phyloP scores from a whole-genome alignment of 2,888 invertebrate genomes.

The Latrodectus hesperus region DNA sequence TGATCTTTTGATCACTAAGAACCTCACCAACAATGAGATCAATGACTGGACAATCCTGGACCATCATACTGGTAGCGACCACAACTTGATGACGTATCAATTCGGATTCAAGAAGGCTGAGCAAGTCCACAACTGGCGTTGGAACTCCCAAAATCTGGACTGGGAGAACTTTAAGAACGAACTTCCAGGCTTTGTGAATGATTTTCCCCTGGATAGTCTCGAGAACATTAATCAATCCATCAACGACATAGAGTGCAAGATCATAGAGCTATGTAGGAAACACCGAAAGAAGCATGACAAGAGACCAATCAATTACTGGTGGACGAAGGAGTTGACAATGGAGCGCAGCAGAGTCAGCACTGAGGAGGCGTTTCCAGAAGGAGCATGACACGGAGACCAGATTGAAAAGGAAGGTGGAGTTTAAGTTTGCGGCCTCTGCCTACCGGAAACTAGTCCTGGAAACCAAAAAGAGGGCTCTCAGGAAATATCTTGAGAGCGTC shows the following conservation, averaged over 20 bases:
- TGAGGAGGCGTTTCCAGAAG: background rate
- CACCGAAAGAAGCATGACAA: background rate
- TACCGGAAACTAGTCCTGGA: too few relatives aligned
- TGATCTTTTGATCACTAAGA: too few relatives aligned
- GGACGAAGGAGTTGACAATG: background rate
- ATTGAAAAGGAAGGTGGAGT: background rate
- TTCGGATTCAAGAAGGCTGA: too few relatives aligned
- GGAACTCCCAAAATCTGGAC: background rate
- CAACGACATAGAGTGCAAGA: too few relatives aligned
- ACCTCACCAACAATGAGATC: too few relatives aligned
- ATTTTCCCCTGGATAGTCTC: too few relatives aligned
- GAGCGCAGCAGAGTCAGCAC: background rate
- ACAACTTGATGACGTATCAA: background rate
- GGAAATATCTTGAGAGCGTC: too few relatives aligned
- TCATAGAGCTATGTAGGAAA: too few relatives aligned
- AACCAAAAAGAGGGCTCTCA: too few relatives aligned
- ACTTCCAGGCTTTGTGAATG: background rate
- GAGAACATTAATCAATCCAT: background rate
- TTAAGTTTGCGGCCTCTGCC: too few relatives aligned
- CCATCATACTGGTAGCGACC: background rate
- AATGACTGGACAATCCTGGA: background rate
- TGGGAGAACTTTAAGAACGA: background rate
- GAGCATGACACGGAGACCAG: rapidly evolving
- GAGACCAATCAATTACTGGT: background rate
- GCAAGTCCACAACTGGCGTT: background rate